Evolutionary conservation across 1,140 invertebrate genomes (phyloP).

Genomic region (Daktulosphaira vitifoliae): DNA sequence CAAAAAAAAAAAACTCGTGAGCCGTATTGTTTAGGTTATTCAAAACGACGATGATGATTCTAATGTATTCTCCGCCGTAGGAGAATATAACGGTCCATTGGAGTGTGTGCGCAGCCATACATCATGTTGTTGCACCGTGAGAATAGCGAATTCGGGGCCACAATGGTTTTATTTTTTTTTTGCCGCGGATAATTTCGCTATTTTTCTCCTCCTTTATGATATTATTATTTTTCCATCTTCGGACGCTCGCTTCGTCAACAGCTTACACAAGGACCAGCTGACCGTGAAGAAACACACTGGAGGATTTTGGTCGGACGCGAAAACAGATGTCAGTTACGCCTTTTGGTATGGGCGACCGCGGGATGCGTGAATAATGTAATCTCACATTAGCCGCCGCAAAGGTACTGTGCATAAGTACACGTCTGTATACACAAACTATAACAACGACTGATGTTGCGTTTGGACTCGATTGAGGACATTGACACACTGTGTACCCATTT

Average conservation of each 20-base stretch:
- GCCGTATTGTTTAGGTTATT: too few species aligned
- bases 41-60: too few species aligned
- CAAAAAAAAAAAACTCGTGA: too few species aligned
- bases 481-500: too few species aligned
- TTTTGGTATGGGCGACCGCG: neutral
- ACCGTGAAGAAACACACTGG: neutral
- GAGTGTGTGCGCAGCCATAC: neutral
- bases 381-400: slow-evolving; percentile 12
- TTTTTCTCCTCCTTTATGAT: neutral
- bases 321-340: slow-evolving; percentile 30
- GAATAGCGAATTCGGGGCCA: neutral
- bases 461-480: neutral
- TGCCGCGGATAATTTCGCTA: neutral
- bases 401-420: too few species aligned
- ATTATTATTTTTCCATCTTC: neutral
- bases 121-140: neutral
- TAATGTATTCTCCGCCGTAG: neutral
- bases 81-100: neutral
- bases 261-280: neutral
- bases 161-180: too few species aligned
- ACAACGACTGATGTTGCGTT: slow-evolving; percentile 8
- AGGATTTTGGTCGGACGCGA: slow-evolving; percentile 21
- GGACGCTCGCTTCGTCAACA: too few species aligned
- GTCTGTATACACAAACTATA: neutral
- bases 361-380: slow-evolving; percentile 31